Evolutionary conservation across 2,888 invertebrate genomes (phyloP).

Genomic region (Mylabris sibirica): DNA sequence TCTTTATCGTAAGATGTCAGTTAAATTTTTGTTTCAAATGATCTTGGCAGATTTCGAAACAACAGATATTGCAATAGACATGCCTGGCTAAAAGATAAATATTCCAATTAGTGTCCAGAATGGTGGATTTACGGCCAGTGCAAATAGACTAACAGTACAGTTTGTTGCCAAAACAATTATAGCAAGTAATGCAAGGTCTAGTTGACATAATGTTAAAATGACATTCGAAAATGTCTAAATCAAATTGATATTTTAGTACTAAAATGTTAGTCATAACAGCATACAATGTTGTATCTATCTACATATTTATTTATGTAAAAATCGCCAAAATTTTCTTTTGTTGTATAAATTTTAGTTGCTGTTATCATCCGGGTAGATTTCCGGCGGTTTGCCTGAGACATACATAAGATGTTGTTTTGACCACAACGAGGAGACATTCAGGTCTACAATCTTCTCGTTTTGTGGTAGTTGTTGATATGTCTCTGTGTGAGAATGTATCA

Average conservation of each 20-base stretch:
- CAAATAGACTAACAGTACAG: slow-evolving; percentile 35
- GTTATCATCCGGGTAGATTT: not conserved
- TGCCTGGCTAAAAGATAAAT: slow-evolving; percentile 26
- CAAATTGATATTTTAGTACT: slow-evolving; percentile 33
- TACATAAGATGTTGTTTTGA: not conserved
- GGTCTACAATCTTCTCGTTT: slow-evolving; percentile 28
- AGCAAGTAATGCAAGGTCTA: slow-evolving; percentile 39
- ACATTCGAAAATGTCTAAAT: slow-evolving; percentile 32
- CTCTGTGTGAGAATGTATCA: not conserved
- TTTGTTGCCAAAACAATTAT: slow-evolving; percentile 41
- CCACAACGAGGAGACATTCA: slow-evolving; percentile 6
- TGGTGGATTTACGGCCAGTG: slow-evolving; percentile 31
- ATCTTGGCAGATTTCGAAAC: slow-evolving; percentile 5
- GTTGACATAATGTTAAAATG: slow-evolving; percentile 8
- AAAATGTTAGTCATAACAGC: not conserved
- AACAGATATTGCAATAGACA: slow-evolving; percentile 3
- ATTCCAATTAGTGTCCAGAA: slow-evolving; percentile 35
- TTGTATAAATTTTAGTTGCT: not conserved
- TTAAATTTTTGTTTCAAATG: not conserved
- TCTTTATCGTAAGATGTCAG: not conserved
- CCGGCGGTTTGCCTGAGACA: not conserved
- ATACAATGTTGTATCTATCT: not conserved
- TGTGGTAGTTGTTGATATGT: slow-evolving; percentile 2
- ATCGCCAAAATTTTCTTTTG: not conserved
- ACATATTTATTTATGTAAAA: not conserved